A percentile compares a stretch with the other conserved stretches of the same genome.
Conservation (phyloP, 1,140 invertebrate genomes). For the Drosophila orosa region DNA sequence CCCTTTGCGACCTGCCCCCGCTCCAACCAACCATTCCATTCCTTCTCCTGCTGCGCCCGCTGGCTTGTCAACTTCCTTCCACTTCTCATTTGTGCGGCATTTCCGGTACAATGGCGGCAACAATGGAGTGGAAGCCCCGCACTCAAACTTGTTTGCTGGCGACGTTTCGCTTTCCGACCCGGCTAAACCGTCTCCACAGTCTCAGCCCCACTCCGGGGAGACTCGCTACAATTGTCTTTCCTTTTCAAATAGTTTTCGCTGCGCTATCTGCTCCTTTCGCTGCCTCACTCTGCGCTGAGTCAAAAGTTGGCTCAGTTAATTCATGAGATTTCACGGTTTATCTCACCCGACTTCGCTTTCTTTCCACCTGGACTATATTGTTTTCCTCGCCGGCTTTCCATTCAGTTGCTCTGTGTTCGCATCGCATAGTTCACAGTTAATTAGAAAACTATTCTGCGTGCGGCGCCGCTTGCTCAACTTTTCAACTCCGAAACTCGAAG, state of each 20-base stretch:
- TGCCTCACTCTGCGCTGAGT: slow-evolving; percentile 39
- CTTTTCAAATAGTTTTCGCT: slow-evolving; percentile 71
- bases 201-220: slow-evolving; percentile 38
- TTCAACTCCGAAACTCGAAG: slow-evolving; percentile 46
- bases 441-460: slow-evolving; percentile 75
- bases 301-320: slow-evolving; percentile 77
- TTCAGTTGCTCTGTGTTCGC: slow-evolving; percentile 23
- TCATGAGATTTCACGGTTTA: slow-evolving; percentile 80
- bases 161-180: slow-evolving; percentile 75
- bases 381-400: slow-evolving; percentile 11
- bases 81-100: slow-evolving; percentile 80
- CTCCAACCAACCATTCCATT: neutral
- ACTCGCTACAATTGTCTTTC: slow-evolving; percentile 70
- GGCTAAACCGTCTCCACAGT: slow-evolving; percentile 72
- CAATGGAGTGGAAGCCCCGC: slow-evolving; percentile 61
- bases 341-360: slow-evolving; percentile 47
- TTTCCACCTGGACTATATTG: slow-evolving; percentile 24
- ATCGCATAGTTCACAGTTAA: slow-evolving; percentile 75
- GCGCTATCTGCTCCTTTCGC: slow-evolving; percentile 27
- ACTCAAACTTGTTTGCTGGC: slow-evolving; percentile 73
- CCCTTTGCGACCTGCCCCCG: neutral
- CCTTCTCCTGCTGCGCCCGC: neutral
- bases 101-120: slow-evolving; percentile 75
- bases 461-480: slow-evolving; percentile 59
- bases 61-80: slow-evolving; percentile 77